Evolutionary conservation across 2,888 invertebrate genomes (phyloP).

Genomic region (Stenotaenia linearis): DNA sequence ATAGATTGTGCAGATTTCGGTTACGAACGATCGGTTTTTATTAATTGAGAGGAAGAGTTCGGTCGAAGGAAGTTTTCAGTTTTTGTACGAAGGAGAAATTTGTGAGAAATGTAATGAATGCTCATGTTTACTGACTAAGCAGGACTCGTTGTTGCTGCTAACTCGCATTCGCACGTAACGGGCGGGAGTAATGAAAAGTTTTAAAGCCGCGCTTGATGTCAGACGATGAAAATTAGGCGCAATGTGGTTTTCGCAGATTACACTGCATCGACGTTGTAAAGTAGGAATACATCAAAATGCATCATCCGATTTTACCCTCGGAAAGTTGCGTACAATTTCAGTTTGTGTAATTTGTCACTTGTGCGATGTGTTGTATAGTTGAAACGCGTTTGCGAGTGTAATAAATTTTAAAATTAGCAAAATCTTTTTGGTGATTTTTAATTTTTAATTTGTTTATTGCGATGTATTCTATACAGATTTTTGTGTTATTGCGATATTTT

Average conservation of each 20-base stretch:
- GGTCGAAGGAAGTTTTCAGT: neutral
- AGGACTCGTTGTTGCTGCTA: neutral
- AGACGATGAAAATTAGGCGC: neutral
- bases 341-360: neutral
- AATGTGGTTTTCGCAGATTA: conserved; percentile 8
- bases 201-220: neutral
- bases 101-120: conserved; percentile 8
- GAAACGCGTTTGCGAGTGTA: no score
- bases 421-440: no score
- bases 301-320: neutral
- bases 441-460: no score
- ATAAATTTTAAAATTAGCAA: no score
- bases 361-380: no score
- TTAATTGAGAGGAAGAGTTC: conserved; percentile 6
- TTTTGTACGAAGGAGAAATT: neutral
- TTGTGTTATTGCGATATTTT: no score
- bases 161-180: neutral
- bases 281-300: neutral
- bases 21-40: neutral
- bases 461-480: no score
- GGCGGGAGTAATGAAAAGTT: neutral
- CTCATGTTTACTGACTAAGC: neutral
- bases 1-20: neutral
- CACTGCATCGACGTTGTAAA: neutral
- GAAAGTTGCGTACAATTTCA: neutral